These are phyloP conservation scores for Campylomormyrus numenius DNA, from an alignment of 2,113 vertebrate species.

Conservation along the genomic window DNA sequence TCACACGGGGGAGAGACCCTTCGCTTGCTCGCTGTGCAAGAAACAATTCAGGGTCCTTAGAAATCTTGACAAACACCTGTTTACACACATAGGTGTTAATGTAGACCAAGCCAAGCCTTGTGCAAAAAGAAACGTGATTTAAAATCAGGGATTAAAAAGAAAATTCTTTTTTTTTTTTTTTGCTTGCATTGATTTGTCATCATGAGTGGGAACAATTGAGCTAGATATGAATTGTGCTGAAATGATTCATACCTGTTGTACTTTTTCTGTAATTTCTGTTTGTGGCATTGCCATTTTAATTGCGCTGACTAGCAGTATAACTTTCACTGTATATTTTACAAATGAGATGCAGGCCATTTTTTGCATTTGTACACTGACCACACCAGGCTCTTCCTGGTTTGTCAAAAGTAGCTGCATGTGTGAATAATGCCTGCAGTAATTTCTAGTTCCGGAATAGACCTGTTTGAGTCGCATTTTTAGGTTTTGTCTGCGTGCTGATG, in stretches of 20 bases:
- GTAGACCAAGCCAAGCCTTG: neutral
- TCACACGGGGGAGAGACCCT: slow-evolving; percentile 58
- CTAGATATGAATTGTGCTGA: neutral
- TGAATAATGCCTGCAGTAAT: neutral
- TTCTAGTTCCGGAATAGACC: neutral
- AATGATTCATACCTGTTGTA: neutral
- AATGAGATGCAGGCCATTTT: neutral
- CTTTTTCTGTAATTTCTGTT: neutral
- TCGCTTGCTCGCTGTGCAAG: slow-evolving; percentile 44
- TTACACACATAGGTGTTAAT: slow-evolving; percentile 20
- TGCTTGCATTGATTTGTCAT: neutral
- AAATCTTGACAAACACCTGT: slow-evolving; percentile 54
- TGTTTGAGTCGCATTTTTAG: neutral
- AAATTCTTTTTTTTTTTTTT: neutral
- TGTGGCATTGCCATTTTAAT: neutral
- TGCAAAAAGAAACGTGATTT: neutral
- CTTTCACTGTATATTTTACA: neutral
- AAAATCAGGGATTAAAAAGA: neutral
- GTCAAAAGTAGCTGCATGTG: neutral
- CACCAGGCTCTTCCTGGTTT: neutral
- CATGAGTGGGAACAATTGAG: neutral
- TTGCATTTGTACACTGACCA: neutral
- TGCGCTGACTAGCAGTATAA: neutral
- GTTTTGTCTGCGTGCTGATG: neutral
- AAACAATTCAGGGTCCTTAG: slow-evolving; percentile 54